Evolutionary conservation across 2,888 invertebrate species (phyloP).

Genomic region (Apomyelois bistriatella): DNA sequence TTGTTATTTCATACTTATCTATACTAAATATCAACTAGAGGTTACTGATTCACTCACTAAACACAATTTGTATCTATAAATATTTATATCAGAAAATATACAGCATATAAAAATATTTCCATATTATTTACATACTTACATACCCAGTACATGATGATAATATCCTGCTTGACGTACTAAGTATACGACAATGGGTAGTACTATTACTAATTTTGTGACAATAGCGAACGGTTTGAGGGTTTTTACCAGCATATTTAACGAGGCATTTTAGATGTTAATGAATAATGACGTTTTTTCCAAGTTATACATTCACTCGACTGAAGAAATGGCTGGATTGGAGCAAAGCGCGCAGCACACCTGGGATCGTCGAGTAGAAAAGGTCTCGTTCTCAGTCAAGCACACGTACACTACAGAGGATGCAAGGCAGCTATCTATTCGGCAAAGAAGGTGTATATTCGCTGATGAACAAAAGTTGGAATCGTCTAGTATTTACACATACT

Average conservation of each 20-base stretch:
- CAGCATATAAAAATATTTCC: too few species aligned
- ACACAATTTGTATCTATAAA: too few species aligned
- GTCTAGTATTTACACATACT: slow-evolving; percentile 83
- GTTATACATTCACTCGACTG: slow-evolving; percentile 84
- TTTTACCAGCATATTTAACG: neutral
- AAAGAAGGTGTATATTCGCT: slow-evolving; percentile 86
- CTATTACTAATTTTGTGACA: too few species aligned
- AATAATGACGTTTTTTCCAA: slow-evolving; percentile 20
- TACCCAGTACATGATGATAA: too few species aligned
- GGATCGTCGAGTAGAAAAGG: slow-evolving; percentile 81
- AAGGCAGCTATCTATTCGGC: slow-evolving; percentile 82
- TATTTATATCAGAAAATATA: too few species aligned
- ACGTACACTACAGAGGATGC: slow-evolving; percentile 89
- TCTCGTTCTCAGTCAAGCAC: slow-evolving; percentile 85
- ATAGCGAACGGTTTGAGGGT: too few species aligned
- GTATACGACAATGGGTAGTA: too few species aligned
- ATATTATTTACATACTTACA: too few species aligned
- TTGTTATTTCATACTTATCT: neutral
- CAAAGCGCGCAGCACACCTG: slow-evolving; percentile 85
- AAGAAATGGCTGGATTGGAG: slow-evolving; percentile 85
- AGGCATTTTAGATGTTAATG: slow-evolving; percentile 6
- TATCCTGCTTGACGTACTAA: too few species aligned
- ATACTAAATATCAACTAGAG: too few species aligned
- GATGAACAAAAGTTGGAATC: slow-evolving; percentile 83
- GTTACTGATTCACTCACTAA: too few species aligned